Evolutionary conservation across 2,113 vertebrate genomes (phyloP).

Genomic region (Gymnorhina tibicen): DNA sequence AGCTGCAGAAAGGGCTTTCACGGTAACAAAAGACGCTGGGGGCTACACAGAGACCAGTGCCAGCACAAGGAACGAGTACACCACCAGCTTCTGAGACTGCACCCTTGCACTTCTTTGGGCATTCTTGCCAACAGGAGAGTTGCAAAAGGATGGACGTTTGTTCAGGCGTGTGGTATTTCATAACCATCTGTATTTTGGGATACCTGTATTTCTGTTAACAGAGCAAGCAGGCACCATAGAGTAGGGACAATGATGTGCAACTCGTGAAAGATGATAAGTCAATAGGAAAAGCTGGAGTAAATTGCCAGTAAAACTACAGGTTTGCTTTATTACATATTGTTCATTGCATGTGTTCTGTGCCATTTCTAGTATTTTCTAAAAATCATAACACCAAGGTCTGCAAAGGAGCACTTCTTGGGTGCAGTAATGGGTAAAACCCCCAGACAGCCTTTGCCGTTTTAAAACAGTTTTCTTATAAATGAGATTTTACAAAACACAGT

Average conservation of each 20-base stretch:
- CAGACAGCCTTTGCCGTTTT: background rate
- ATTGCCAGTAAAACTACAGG: background rate
- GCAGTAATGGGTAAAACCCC: background rate
- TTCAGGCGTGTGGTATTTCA: background rate
- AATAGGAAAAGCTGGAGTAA: background rate
- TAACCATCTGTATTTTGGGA: background rate
- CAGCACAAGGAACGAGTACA: constrained; percentile 19
- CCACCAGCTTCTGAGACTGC: background rate
- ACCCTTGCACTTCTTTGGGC: rapidly evolving
- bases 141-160: background rate
- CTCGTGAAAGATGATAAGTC: rapidly evolving
- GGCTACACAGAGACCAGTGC: constrained; percentile 66
- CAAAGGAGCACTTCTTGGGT: background rate
- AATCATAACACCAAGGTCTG: rapidly evolving
- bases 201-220: background rate
- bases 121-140: background rate
- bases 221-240: background rate
- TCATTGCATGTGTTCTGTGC: background rate
- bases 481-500: background rate
- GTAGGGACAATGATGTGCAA: background rate
- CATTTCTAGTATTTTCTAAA: background rate
- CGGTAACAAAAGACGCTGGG: background rate
- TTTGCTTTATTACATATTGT: background rate
- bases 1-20: constrained; percentile 52
- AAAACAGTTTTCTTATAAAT: background rate